Conservation (phyloP, 2,888 invertebrate species). For the Ptilodon capucinus region DNA sequence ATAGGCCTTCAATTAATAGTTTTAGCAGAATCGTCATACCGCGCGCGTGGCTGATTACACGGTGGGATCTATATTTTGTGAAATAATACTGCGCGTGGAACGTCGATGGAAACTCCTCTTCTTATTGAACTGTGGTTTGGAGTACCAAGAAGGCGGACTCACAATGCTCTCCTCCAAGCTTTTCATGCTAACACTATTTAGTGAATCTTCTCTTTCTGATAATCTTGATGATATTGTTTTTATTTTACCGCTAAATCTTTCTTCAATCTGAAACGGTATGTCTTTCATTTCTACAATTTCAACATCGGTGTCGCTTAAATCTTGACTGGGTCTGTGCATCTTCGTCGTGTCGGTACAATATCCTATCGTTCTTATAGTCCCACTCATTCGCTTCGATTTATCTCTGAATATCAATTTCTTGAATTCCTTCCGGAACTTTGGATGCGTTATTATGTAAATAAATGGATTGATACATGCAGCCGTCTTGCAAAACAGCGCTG, state of each 20-base stretch:
- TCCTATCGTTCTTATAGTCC: constrained; percentile 62
- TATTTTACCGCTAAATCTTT: constrained; percentile 35
- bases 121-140: constrained; percentile 78
- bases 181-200: constrained; percentile 64
- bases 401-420: constrained; percentile 66
- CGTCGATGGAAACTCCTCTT: constrained; percentile 71
- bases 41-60: constrained; percentile 15
- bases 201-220: constrained; percentile 57
- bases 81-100: constrained; percentile 57
- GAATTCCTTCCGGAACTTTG: constrained; percentile 86
- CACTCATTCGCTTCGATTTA: constrained; percentile 64
- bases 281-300: constrained; percentile 81
- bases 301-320: constrained; percentile 75
- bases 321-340: constrained; percentile 62
- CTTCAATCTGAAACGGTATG: constrained; percentile 60
- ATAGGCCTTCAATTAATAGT: not conserved
- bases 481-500: constrained; percentile 90
- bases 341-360: constrained; percentile 57
- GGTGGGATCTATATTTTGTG: constrained; percentile 45
- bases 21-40: not conserved
- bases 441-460: constrained; percentile 90
- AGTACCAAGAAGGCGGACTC: constrained; percentile 78
- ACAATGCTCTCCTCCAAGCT: constrained; percentile 64
- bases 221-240: constrained; percentile 62
- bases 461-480: constrained; percentile 92